Base-by-base conservation (phyloP, 2,113 vertebrate species). In the Oncorhynchus tshawytscha region DNA sequence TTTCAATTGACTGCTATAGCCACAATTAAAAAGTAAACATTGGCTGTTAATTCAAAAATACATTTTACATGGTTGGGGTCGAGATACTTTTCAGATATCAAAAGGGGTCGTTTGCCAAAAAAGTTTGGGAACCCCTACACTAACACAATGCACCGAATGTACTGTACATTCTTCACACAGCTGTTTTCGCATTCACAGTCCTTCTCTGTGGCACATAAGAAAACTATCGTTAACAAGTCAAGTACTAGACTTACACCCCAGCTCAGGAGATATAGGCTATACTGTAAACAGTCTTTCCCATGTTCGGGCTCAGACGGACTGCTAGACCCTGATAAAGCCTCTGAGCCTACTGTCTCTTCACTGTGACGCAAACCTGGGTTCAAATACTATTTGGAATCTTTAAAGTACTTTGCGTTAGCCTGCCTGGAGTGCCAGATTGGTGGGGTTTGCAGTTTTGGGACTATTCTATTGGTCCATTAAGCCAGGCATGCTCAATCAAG, bases 101-200 rank as follows among this genome's bases (percentile, higher is more conserved):
- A 39, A 39, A 39, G 1, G 6, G 34, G 34, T 18, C 1, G 69
- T 20, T 75, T 7, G 34, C 34, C 34, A 39, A 39, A 39, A 39
- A 75, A 67, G 66, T 73, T 78, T 76, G 75, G 62, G 68, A n/a
- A 74, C 15, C 48, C 12, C 12, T 24, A 6, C n/a, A n/a, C 2
- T 18, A 29, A 20, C 70, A 89, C 89, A 90, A 90, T 87, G 69
- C 82, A 69, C 49, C 31, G 8, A 20, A 77, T 77, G 69, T 66
- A 78, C 51, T 65, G 81, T 70, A 88, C 82, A 83, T 91, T 86
- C 85, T 80, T 70, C 20, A 67, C 34, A 71, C 82, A 85, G 86
- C 76, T 88, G 83, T 82, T 88, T 86, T 87, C 77, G 74, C 73
- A 49, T 79, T 79, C 62, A 15, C 12, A 54, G 18, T 75, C 64